Evolutionary conservation across 2,888 invertebrate genomes (phyloP), one percentile per base, ranked within the genome.

Genomic region (Cheilosia soror): DNA sequence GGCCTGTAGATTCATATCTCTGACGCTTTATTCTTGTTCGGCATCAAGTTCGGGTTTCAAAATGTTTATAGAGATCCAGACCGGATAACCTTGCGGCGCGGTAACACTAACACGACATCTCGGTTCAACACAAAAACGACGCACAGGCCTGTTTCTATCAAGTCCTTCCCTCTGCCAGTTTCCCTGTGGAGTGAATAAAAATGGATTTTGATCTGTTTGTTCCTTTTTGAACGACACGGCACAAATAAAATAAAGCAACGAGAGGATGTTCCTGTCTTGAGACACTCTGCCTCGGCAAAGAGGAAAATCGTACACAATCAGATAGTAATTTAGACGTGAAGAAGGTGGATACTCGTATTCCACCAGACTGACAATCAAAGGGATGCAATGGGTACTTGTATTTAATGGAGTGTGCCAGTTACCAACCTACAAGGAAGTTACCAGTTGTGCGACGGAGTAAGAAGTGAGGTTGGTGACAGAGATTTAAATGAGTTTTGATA

Each of bases 1-100:
- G 68, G 49, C 57, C 72, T 62, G 57, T 72, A 77, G 85, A 85
- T 85, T 85, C 85, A 63, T 85, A 85, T 85, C 85, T 81, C 55
- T 66, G 84, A 80, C 75, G 84, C 76, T 81, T 77, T 81, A 85
- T 81, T 77, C 81, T 81, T 85, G 76, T 81, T 85, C 76, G 76
- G 76, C 80, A 84, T 80, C 60, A 66, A 57, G 75, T 84, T 80
- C 73, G 69, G 71, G 57, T 84, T 84, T 84, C 80, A 76, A 69
- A 72, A 84, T 79, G 83, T 66, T 80, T 85, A 62, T 57, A 76
- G 75, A 85, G 85, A 85, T 85, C 68, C 44, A 72, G 72, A 72
- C 72, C 63, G 76, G 85, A 85, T 77, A 85, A 85, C 76, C 71
- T 77, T 62, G 49, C 42, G 58, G 44, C 57, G 68, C 57, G 66